Percentiles rank a stretch among this genome's conserved stretches.
Evolutionary conservation across 2,113 vertebrate species (phyloP).

Genomic region (Silurus glanis): DNA sequence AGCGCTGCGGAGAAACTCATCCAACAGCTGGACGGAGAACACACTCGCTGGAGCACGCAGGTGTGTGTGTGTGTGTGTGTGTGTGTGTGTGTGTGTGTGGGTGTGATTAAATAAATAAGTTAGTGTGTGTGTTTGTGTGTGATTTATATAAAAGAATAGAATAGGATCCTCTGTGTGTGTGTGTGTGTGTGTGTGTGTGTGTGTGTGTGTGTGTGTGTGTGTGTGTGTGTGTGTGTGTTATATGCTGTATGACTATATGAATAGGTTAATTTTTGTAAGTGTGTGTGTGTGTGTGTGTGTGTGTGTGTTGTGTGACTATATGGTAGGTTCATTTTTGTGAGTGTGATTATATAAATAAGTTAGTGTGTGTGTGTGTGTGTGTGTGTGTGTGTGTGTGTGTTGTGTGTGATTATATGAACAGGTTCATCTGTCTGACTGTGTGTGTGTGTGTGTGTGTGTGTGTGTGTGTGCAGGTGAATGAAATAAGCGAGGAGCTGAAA

Average conservation of each 20-base stretch:
- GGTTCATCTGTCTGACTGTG: conserved; percentile 22
- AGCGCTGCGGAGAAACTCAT: conserved; percentile 87
- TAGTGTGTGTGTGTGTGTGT: conserved; percentile 8
- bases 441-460: conserved; percentile 41
- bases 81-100: conserved; percentile 32
- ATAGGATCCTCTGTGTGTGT: conserved; percentile 21
- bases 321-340: no score
- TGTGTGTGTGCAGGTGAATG: conserved; percentile 78
- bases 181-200: conserved; percentile 24
- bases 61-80: conserved; percentile 66
- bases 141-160: neutral
- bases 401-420: conserved; percentile 3
- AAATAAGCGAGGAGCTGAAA: conserved; percentile 87
- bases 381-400: no score
- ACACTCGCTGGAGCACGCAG: conserved; percentile 93
- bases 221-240: conserved; percentile 28
- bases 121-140: no score
- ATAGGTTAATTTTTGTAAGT: neutral
- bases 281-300: conserved; percentile 41
- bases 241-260: neutral
- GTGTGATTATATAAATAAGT: no score
- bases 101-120: neutral
- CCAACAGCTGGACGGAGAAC: conserved; percentile 89
- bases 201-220: conserved; percentile 16
- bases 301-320: conserved; percentile 26